Evolutionary conservation across 1,140 invertebrate species (phyloP).

Genomic region (Pomacea maculata): DNA sequence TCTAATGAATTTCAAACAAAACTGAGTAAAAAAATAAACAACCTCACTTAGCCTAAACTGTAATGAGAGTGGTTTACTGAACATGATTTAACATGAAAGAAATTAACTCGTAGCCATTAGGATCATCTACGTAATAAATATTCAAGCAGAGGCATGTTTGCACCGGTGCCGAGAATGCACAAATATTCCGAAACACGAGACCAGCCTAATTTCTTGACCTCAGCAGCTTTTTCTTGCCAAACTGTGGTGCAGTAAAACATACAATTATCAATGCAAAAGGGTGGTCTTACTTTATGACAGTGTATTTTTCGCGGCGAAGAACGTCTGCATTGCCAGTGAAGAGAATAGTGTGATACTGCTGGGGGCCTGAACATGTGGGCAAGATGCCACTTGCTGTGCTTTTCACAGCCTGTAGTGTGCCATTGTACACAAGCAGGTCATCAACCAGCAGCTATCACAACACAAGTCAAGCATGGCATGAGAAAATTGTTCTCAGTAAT

Average conservation of each 20-base stretch:
- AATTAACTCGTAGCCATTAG: too few relatives aligned
- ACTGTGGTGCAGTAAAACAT: background rate
- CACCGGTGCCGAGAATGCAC: too few relatives aligned
- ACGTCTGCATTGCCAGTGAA: slow-evolving; percentile 67
- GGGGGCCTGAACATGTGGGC: slow-evolving; percentile 52
- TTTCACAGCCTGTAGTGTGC: slow-evolving; percentile 69
- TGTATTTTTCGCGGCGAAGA: slow-evolving; percentile 54
- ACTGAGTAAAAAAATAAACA: too few relatives aligned
- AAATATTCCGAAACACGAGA: too few relatives aligned
- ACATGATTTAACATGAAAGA: too few relatives aligned
- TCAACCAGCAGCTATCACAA: slow-evolving; percentile 73
- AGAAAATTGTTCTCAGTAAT: too few relatives aligned
- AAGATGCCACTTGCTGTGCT: slow-evolving; percentile 54
- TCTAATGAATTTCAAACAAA: too few relatives aligned
- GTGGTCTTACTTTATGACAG: slow-evolving; percentile 58
- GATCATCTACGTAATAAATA: too few relatives aligned
- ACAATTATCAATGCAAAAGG: background rate
- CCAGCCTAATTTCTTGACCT: background rate
- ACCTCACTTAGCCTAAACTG: too few relatives aligned
- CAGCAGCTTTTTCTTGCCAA: background rate
- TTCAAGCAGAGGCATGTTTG: too few relatives aligned
- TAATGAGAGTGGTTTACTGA: too few relatives aligned
- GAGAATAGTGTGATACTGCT: slow-evolving; percentile 66
- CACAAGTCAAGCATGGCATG: too few relatives aligned
- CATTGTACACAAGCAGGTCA: slow-evolving; percentile 81